phyloP scores from a whole-genome alignment of 2,888 invertebrate genomes.

The Brachypterus glaber region DNA sequence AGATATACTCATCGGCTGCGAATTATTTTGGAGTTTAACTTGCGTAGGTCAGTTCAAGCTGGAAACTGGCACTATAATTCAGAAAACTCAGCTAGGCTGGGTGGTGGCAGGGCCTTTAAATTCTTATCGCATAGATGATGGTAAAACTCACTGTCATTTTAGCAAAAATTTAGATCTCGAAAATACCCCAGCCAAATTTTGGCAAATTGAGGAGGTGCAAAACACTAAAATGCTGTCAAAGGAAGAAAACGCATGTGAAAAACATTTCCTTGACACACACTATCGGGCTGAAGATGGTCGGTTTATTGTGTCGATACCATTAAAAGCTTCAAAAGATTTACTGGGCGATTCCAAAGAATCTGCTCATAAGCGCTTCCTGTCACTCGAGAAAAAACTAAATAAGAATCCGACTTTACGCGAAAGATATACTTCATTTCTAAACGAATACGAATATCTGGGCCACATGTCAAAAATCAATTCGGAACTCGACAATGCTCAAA shows the following conservation, averaged over 20 bases:
- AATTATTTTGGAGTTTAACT: too few relatives aligned
- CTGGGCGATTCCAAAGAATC: conserved; percentile 3
- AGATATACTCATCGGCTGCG: too few relatives aligned
- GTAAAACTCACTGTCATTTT: too few relatives aligned
- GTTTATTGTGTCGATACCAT: conserved; percentile 8
- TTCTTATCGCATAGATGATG: too few relatives aligned
- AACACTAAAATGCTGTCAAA: not conserved
- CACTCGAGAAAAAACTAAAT: conserved; percentile 5
- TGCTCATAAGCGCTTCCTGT: conserved; percentile 4
- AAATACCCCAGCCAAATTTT: not conserved
- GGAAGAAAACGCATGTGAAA: conserved; percentile 17
- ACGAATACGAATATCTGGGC: conserved; percentile 6
- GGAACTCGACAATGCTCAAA: not conserved
- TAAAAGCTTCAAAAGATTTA: not conserved
- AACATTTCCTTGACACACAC: conserved; percentile 8
- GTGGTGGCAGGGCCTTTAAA: too few relatives aligned
- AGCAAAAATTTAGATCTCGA: too few relatives aligned
- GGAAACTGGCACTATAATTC: too few relatives aligned
- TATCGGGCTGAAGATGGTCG: conserved; percentile 1
- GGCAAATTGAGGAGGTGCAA: not conserved
- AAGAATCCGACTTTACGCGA: conserved; percentile 1
- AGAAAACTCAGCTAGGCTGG: too few relatives aligned
- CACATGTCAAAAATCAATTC: conserved; percentile 4
- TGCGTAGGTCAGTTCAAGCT: too few relatives aligned
- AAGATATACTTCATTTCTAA: conserved; percentile 7